Percentiles rank a stretch among this genome's conserved stretches.
Evolutionary conservation across 2,113 vertebrate genomes (phyloP).

Genomic region (Toxotes chatareus): DNA sequence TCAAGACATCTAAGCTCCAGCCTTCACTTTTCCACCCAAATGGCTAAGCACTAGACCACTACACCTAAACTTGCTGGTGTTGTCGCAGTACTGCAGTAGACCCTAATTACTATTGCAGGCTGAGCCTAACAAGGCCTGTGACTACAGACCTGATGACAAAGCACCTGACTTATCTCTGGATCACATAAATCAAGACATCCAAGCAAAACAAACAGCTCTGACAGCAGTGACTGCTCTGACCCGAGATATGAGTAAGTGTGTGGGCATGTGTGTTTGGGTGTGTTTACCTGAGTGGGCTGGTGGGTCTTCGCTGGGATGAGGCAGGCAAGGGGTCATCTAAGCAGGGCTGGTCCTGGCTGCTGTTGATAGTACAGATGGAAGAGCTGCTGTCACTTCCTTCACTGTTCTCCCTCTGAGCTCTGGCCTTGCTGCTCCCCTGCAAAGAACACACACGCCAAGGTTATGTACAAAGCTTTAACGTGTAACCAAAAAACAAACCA

Average conservation of each 20-base stretch:
- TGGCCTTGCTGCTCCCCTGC: conserved; percentile 90
- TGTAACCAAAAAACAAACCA: neutral
- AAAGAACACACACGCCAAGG: conserved; percentile 32
- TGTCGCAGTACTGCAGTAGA: neutral
- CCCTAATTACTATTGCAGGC: no score
- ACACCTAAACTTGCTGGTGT: no score
- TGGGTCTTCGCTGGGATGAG: conserved; percentile 62
- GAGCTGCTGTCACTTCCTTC: conserved; percentile 78
- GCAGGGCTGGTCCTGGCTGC: conserved; percentile 66
- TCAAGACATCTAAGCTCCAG: no score
- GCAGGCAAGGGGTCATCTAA: conserved; percentile 61
- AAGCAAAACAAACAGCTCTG: neutral
- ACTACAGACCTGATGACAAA: neutral
- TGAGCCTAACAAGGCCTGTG: neutral
- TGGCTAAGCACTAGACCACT: no score
- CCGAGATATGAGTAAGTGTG: neutral
- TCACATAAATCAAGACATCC: neutral
- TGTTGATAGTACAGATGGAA: conserved; percentile 81
- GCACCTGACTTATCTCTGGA: neutral
- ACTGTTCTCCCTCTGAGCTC: conserved; percentile 84
- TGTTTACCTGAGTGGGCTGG: conserved; percentile 78
- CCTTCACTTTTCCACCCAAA: no score
- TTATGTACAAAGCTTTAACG: neutral
- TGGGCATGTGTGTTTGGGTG: neutral
- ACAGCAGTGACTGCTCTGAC: neutral